Conservation (phyloP, 2,888 invertebrate genomes). For the Nezara viridula region DNA sequence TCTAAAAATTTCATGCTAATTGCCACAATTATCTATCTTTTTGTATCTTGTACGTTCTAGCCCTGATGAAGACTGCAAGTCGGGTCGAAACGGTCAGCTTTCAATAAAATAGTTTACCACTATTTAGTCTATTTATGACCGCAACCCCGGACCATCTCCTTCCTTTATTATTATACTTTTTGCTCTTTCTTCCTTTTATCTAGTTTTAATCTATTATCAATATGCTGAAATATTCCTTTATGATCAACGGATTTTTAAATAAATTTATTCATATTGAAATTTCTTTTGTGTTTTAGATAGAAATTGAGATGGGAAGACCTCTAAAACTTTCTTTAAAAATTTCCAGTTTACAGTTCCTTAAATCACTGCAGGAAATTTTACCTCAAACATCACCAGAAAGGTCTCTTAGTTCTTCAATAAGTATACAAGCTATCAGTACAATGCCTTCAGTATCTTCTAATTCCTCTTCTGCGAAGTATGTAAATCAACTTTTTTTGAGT, state of each 20-base stretch:
- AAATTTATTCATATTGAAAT: not conserved
- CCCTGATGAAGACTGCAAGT: no score
- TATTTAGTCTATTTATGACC: no score
- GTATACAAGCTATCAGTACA: not conserved
- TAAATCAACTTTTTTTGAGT: not conserved
- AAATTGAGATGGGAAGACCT: constrained; percentile 65
- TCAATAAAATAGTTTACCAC: no score
- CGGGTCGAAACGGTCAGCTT: no score
- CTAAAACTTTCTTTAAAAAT: constrained; percentile 63
- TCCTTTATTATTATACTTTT: no score
- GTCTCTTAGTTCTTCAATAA: constrained; percentile 14
- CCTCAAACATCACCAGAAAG: constrained; percentile 2
- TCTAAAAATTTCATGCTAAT: no score
- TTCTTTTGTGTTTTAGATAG: constrained; percentile 61
- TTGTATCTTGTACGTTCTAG: no score
- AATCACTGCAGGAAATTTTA: constrained; percentile 45
- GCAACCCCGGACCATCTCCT: no score
- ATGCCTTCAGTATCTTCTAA: not conserved
- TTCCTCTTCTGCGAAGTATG: constrained; percentile 13
- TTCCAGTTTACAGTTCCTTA: constrained; percentile 63
- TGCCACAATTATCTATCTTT: no score
- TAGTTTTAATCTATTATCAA: not conserved
- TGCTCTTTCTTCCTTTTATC: no score
- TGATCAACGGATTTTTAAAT: not conserved
- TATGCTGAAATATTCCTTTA: not conserved